Conservation (phyloP, 2,797 vertebrate species). For the Mormyrops boulengeri region DNA sequence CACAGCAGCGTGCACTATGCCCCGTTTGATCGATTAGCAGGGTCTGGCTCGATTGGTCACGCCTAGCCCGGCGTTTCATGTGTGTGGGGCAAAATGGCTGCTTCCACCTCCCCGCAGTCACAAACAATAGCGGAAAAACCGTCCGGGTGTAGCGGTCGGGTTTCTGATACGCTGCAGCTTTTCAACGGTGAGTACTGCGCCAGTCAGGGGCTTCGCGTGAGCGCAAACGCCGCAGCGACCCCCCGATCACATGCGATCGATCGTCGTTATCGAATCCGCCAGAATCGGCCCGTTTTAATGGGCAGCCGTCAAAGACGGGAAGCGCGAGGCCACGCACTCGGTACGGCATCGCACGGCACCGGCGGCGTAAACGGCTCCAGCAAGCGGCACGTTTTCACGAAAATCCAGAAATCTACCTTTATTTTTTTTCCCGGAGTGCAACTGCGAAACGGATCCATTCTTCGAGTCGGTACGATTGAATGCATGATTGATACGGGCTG, state of each 20-base stretch:
- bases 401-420: background rate
- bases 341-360: background rate
- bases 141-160: conserved; percentile 54
- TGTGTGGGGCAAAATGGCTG: conserved; percentile 88
- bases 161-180: conserved; percentile 58
- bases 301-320: conserved; percentile 40
- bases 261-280: background rate
- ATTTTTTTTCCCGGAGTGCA: background rate
- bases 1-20: background rate
- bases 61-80: conserved; percentile 73
- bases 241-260: background rate
- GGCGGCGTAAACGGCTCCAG: background rate
- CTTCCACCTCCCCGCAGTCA: conserved; percentile 85
- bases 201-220: conserved; percentile 16
- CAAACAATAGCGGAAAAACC: conserved; percentile 71
- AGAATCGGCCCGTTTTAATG: background rate
- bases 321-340: conserved; percentile 30
- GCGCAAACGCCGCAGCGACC: background rate
- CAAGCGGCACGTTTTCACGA: background rate
- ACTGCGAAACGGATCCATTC: background rate
- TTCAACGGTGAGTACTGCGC: conserved; percentile 59
- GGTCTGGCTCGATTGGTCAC: conserved; percentile 58
- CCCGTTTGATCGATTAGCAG: conserved; percentile 2
- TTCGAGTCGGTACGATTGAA: background rate
- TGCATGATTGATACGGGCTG: background rate